Conservation (phyloP, 2,888 invertebrate species). For the Baronia brevicornis region DNA sequence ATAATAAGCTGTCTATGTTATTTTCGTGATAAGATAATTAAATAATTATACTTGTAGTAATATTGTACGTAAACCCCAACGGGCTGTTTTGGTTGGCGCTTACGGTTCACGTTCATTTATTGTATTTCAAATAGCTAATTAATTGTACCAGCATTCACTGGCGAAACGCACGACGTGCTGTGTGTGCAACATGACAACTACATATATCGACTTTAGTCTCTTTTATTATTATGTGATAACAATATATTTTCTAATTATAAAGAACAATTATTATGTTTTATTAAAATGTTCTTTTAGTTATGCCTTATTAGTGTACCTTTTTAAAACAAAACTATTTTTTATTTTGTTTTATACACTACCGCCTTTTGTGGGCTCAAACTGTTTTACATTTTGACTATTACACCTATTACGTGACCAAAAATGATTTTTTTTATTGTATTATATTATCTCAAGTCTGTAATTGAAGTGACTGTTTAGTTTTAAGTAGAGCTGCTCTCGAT, state of each 20-base stretch:
- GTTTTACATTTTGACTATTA: constrained; percentile 31
- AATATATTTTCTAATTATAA: constrained; percentile 29
- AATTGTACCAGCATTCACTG: constrained; percentile 45
- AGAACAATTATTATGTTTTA: constrained; percentile 22
- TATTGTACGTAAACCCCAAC: constrained; percentile 45
- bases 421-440: constrained; percentile 22
- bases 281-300: constrained; percentile 17
- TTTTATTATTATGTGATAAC: constrained; percentile 42
- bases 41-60: constrained; percentile 53
- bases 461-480: constrained; percentile 51
- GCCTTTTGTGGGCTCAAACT: constrained; percentile 49
- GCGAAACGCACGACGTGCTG: constrained; percentile 39
- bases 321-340: constrained; percentile 40
- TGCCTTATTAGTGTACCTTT: constrained; percentile 23
- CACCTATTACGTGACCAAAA: constrained; percentile 44
- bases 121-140: constrained; percentile 22
- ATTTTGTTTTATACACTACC: constrained; percentile 33
- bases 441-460: constrained; percentile 38
- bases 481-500: constrained; percentile 34
- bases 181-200: constrained; percentile 47
- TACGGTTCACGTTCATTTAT: constrained; percentile 30
- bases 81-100: constrained; percentile 58
- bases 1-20: constrained; percentile 62
- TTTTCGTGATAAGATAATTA: constrained; percentile 70
- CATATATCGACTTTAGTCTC: constrained; percentile 26